These are phyloP conservation scores for Myoxocephalus aenaeus DNA, from an alignment of 2,797 vertebrate species.

Conservation along the genomic window DNA sequence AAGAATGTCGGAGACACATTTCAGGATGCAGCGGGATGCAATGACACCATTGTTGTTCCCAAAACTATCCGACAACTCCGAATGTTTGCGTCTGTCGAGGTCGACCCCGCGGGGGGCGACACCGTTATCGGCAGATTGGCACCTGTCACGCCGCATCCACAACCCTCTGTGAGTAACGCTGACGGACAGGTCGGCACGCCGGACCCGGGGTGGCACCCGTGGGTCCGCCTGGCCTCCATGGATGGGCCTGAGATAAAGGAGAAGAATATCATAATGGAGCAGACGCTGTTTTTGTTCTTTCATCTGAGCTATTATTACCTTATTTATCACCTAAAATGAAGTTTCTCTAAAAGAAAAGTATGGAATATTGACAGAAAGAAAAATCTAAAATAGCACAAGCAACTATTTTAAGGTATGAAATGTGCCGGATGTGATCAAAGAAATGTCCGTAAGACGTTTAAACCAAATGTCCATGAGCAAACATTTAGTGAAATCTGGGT, in stretches of 20 bases:
- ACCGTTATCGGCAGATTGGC: constrained; percentile 75
- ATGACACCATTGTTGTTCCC: constrained; percentile 55
- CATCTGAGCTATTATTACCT: not conserved
- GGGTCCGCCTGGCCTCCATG: constrained; percentile 51
- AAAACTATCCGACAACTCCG: constrained; percentile 37
- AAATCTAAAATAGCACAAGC: too few species aligned
- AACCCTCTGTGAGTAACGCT: constrained; percentile 66
- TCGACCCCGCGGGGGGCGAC: constrained; percentile 36
- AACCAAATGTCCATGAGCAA: too few species aligned
- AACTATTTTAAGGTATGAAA: not conserved
- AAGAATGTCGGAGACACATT: constrained; percentile 42
- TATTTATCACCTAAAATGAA: not conserved
- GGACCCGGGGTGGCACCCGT: constrained; percentile 72
- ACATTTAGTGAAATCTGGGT: too few species aligned
- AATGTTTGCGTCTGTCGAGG: constrained; percentile 67
- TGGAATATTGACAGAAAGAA: too few species aligned
- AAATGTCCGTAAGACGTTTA: not conserved
- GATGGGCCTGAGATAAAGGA: constrained; percentile 28
- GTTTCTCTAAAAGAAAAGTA: not conserved
- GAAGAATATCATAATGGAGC: constrained; percentile 54
- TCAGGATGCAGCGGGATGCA: constrained; percentile 41
- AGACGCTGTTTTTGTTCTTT: not conserved
- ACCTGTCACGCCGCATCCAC: constrained; percentile 77
- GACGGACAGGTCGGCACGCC: constrained; percentile 70
- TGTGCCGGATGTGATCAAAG: not conserved